A percentile compares a stretch with the other conserved stretches of the same genome.
Conservation (phyloP, 2,888 invertebrate genomes). For the Helicoverpa assulta region DNA sequence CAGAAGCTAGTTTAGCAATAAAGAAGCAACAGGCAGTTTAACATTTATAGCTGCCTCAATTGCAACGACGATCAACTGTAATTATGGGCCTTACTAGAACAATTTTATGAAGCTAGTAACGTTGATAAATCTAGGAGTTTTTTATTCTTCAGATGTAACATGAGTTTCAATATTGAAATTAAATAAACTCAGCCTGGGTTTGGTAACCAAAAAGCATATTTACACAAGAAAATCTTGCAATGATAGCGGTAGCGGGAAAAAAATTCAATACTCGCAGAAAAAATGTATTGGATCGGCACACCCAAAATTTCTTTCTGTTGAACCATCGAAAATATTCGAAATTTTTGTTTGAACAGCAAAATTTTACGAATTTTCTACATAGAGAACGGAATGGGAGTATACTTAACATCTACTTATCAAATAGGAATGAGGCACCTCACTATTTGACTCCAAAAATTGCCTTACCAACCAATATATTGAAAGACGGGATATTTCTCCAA, state of each 20-base stretch:
- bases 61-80: slow-evolving; percentile 1
- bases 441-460: neutral
- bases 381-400: neutral
- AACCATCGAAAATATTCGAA: no score
- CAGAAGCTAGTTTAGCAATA: no score
- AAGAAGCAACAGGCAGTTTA: slow-evolving; percentile 6
- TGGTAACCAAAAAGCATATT: neutral
- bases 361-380: no score
- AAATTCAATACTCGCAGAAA: no score
- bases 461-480: neutral
- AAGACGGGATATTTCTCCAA: slow-evolving; percentile 1
- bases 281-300: no score
- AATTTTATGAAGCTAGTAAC: neutral
- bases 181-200: neutral
- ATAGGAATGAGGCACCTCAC: no score
- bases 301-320: no score
- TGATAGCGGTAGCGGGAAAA: no score
- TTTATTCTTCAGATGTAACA: neutral
- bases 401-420: neutral
- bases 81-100: neutral
- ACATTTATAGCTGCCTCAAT: neutral
- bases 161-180: neutral
- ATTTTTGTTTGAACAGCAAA: no score
- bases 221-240: neutral
- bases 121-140: neutral